Percentiles rank a stretch among this genome's conserved stretches.
Conservation (phyloP, 64 coral and sea anemone genomes). For the Astreopora myriophthalma region DNA sequence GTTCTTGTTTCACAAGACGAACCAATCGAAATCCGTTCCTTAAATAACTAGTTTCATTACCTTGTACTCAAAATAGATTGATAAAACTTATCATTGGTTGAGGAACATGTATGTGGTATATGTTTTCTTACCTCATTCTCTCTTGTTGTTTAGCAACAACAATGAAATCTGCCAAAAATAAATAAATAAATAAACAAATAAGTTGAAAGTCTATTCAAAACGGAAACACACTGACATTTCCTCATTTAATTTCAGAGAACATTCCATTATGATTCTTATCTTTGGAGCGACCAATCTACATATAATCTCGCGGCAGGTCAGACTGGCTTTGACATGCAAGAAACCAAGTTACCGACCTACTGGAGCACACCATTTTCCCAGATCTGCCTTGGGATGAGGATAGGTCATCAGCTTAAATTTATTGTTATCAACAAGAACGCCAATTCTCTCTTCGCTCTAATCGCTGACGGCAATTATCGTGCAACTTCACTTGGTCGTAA, state of each 20-base stretch:
- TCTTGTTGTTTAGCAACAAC: no score
- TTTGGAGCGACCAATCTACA: background rate
- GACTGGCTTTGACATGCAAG: background rate
- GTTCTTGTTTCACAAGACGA: no score
- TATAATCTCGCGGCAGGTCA: background rate
- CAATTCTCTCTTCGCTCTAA: background rate
- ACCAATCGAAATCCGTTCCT: no score
- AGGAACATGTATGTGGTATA: no score
- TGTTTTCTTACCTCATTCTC: no score
- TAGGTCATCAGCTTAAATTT: background rate
- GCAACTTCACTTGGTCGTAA: background rate
- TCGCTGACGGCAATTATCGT: background rate
- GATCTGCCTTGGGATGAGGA: constrained; percentile 39
- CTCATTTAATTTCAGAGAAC: background rate
- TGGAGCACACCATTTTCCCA: constrained; percentile 26
- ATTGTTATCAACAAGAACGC: background rate
- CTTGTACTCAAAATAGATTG: no score
- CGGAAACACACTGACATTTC: background rate
- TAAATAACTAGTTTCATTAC: no score
- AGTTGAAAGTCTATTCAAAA: background rate
- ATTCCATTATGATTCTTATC: constrained; percentile 20
- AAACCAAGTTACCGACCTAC: constrained; percentile 45
- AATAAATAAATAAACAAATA: no score
- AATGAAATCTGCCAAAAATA: no score
- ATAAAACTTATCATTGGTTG: no score